Conservation (phyloP, 1,140 invertebrate species). For the Drosophila fuyamai region DNA sequence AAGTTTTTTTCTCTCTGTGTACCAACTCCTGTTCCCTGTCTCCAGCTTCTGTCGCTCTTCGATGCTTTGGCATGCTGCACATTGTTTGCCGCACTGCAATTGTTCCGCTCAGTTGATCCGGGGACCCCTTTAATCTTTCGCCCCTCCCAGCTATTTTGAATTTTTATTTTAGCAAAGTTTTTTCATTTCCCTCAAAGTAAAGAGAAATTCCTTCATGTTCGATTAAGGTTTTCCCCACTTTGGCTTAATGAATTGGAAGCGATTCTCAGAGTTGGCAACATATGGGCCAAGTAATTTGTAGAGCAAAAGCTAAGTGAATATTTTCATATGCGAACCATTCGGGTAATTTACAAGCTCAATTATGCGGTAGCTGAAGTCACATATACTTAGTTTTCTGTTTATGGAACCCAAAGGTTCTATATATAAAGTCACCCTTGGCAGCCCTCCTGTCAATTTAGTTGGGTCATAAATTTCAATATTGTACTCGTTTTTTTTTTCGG, state of each 20-base stretch:
- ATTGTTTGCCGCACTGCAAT: conserved; percentile 73
- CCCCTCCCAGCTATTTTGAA: conserved; percentile 8
- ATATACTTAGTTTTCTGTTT: conserved; percentile 46
- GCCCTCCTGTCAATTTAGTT: conserved; percentile 57
- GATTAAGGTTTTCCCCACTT: conserved; percentile 32
- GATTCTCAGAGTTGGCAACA: conserved; percentile 37
- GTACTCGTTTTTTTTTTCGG: conserved; percentile 41
- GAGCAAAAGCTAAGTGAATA: conserved; percentile 12
- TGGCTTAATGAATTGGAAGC: conserved; percentile 66
- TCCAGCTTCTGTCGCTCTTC: not conserved
- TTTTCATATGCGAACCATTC: conserved; percentile 10
- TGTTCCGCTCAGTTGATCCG: conserved; percentile 75
- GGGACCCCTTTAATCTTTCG: conserved; percentile 28
- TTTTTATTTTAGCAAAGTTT: conserved; percentile 63
- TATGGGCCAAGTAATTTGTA: conserved; percentile 43
- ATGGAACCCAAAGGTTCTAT: conserved; percentile 33
- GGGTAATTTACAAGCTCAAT: conserved; percentile 60
- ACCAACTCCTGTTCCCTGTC: not conserved
- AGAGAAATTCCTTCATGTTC: conserved; percentile 22
- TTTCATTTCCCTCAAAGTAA: conserved; percentile 52
- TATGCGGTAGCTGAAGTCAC: conserved; percentile 39
- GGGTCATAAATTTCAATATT: conserved; percentile 73
- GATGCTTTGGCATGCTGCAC: conserved; percentile 60
- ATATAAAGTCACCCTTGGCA: conserved; percentile 11
- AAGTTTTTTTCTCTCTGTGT: not conserved